Conservation (phyloP, 2,113 vertebrate genomes). For the Empidonax alnorum region DNA sequence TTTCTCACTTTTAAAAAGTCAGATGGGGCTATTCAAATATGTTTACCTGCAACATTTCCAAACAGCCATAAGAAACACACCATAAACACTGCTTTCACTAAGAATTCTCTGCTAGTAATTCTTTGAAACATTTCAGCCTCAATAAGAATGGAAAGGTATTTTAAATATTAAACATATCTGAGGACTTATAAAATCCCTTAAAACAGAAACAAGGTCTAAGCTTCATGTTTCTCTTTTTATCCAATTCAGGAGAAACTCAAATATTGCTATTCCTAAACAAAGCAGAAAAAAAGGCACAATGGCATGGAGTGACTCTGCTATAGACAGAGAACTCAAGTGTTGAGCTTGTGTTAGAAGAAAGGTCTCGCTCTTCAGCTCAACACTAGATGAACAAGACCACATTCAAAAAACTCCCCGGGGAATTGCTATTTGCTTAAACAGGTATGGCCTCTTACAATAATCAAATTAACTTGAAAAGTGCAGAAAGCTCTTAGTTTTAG, state of each 20-base stretch:
- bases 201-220: not conserved
- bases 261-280: not conserved
- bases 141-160: not conserved
- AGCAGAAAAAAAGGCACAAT: not conserved
- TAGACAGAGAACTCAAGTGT: not conserved
- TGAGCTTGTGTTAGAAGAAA: not conserved
- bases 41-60: not conserved
- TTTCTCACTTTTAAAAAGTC: not conserved
- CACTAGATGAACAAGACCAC: not conserved
- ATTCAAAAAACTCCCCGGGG: not conserved
- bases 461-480: not conserved
- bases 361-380: not conserved
- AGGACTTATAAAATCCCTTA: not conserved
- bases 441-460: not conserved
- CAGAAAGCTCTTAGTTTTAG: not conserved
- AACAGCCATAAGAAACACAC: not conserved
- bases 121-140: not conserved
- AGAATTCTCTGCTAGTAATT: not conserved
- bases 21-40: not conserved
- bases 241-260: not conserved
- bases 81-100: not conserved
- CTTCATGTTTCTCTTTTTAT: not conserved
- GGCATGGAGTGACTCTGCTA: not conserved
- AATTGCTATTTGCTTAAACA: not conserved
- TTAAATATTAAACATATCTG: not conserved